A percentile compares a stretch with the other conserved stretches of the same genome.
Evolutionary conservation across 2,113 vertebrate genomes (phyloP).

Genomic region (Galbula dea): DNA sequence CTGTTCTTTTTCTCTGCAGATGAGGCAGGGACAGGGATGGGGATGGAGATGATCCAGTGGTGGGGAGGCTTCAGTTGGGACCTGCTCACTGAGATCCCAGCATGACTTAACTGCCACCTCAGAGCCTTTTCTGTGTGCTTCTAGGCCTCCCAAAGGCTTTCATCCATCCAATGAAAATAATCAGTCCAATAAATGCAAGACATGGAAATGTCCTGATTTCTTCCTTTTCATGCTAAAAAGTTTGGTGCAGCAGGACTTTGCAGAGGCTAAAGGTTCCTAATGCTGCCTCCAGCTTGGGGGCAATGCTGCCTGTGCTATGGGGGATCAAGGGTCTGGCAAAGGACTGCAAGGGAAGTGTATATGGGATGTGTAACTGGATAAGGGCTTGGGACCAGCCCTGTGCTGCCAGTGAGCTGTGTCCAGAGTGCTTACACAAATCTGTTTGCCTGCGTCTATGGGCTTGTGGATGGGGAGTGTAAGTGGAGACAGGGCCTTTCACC

Average conservation of each 20-base stretch:
- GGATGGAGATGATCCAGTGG: not conserved
- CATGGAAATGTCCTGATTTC: not conserved
- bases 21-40: not conserved
- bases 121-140: not conserved
- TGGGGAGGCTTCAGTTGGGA: not conserved
- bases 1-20: not conserved
- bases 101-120: not conserved
- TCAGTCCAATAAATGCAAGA: not conserved
- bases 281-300: fast-evolving
- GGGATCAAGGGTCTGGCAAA: fast-evolving
- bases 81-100: not conserved
- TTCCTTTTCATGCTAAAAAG: conserved; percentile 4
- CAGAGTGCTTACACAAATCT: not conserved
- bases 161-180: not conserved
- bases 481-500: not conserved
- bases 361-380: not conserved
- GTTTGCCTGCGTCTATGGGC: not conserved
- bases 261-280: not conserved
- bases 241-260: not conserved
- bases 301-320: not conserved
- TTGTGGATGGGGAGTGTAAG: not conserved
- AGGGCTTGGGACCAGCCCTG: not conserved
- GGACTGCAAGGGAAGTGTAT: fast-evolving
- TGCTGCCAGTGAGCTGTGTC: not conserved
- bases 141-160: conserved; percentile 7